Base-by-base conservation (phyloP, 2,888 invertebrate genomes). In the Parochlus steinenii region DNA sequence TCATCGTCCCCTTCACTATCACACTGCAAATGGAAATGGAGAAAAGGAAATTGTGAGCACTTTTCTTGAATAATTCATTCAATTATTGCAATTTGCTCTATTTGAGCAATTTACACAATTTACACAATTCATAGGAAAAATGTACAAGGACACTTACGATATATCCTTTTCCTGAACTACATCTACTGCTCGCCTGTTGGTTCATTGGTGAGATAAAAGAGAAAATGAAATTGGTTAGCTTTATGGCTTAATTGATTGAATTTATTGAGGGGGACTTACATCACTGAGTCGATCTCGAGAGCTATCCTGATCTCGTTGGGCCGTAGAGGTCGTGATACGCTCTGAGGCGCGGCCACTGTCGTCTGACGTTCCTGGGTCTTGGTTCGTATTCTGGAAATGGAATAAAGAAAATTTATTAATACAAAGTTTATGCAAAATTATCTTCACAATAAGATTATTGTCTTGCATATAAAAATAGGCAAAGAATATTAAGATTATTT, bases 131-230 rank as follows among this genome's bases (percentile, higher is more conserved):
- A 24, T 22, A 22, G 19, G 16, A 31, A 31, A 16, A 23, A 18
- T 15, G 17, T 14, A 27, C 6, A 51, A 49, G 55, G 39, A 63
- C 71, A 82, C 85, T 80, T 71, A 85, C 85, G 82, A 83, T 82
- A 80, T 83, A 82, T 74, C 82, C 82, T 74, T 81, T 82, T 69
- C 81, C 82, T 69, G 80, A 82, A 71, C 80, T 83, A 71, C 82
- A 81, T 68, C 80, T 78, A 71, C 80, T 82, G 73, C 81, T 81
- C 64, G 81, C 79, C 82, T 83, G 70, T 59, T 59, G 59, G 30
- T 11, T 30, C 20, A 16, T 16, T 29, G 14, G 14, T 6, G 29
- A 16, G 29, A 29, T 20, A 22, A 22, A 31, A 22, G 12, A 31
- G 6, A 12, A 6, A 6, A 17, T 31, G 6, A 22, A 22, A 7